These are phyloP conservation scores for Seira ritae DNA, from an alignment of 2,888 invertebrate species.

Conservation along the genomic window DNA sequence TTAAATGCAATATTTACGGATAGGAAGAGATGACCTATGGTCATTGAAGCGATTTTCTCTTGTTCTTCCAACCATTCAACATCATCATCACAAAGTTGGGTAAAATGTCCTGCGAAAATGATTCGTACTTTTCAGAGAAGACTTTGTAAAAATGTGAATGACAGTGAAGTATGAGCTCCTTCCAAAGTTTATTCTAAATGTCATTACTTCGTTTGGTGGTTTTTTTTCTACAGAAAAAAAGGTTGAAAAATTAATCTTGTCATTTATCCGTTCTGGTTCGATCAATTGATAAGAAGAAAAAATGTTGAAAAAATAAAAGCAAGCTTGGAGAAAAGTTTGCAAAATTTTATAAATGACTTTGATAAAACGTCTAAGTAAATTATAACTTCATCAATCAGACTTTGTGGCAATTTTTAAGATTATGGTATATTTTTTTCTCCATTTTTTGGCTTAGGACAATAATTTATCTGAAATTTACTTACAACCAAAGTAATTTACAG, in stretches of 20 bases:
- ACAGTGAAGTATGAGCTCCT: conserved; percentile 44
- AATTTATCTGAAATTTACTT: too few species aligned
- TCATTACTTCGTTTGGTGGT: background rate
- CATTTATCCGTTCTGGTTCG: conserved; percentile 40
- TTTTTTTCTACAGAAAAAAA: background rate
- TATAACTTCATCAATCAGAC: background rate
- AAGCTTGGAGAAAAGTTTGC: background rate
- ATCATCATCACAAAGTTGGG: background rate
- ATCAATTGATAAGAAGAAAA: conserved; percentile 27
- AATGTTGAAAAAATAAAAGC: background rate
- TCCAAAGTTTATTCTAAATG: background rate
- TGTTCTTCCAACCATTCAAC: background rate
- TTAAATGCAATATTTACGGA: too few species aligned
- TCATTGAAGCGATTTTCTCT: background rate
- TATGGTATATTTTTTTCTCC: too few species aligned
- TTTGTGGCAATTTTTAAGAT: too few species aligned
- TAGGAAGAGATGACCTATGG: too few species aligned
- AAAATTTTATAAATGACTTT: background rate
- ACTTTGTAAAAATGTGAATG: conserved; percentile 31
- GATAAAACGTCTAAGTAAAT: background rate
- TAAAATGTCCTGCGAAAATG: background rate
- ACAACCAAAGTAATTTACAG: too few species aligned
- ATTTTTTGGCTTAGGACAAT: too few species aligned
- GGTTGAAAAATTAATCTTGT: conserved; percentile 46
- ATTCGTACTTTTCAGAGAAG: background rate